Conservation (phyloP, 2,797 vertebrate species). For the Fistularia tabacaria region DNA sequence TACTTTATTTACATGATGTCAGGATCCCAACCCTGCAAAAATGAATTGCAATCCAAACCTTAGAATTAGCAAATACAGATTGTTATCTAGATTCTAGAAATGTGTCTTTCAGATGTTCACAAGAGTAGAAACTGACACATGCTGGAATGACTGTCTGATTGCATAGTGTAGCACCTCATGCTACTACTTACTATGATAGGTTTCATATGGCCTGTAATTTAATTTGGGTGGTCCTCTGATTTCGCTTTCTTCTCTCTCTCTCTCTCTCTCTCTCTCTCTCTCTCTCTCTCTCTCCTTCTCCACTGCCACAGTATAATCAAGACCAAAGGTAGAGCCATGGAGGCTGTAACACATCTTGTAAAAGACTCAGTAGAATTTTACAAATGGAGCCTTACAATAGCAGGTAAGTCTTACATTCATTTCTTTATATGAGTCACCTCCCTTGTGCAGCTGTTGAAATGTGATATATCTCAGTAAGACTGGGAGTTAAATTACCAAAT, state of each 20-base stretch:
- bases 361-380: slow-evolving; percentile 93
- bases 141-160: neutral
- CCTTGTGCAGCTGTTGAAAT: neutral
- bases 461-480: too few relatives aligned
- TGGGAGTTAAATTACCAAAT: too few relatives aligned
- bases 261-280: neutral
- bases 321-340: slow-evolving; percentile 78
- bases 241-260: neutral
- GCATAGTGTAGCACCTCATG: slow-evolving; percentile 3
- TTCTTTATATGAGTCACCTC: too few relatives aligned
- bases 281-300: slow-evolving; percentile 12
- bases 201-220: slow-evolving; percentile 25
- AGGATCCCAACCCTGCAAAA: too few relatives aligned
- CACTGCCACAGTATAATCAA: slow-evolving; percentile 68
- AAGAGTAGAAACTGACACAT: neutral
- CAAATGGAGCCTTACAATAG: slow-evolving; percentile 94
- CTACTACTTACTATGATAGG: slow-evolving; percentile 20
- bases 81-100: too few relatives aligned
- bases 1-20: too few relatives aligned
- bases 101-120: too few relatives aligned
- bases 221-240: slow-evolving; percentile 15
- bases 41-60: too few relatives aligned
- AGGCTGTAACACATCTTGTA: slow-evolving; percentile 82
- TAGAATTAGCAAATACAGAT: too few relatives aligned
- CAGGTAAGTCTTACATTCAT: slow-evolving; percentile 76